Base-by-base conservation (phyloP, 2,797 vertebrate species). In the Avahi laniger region DNA sequence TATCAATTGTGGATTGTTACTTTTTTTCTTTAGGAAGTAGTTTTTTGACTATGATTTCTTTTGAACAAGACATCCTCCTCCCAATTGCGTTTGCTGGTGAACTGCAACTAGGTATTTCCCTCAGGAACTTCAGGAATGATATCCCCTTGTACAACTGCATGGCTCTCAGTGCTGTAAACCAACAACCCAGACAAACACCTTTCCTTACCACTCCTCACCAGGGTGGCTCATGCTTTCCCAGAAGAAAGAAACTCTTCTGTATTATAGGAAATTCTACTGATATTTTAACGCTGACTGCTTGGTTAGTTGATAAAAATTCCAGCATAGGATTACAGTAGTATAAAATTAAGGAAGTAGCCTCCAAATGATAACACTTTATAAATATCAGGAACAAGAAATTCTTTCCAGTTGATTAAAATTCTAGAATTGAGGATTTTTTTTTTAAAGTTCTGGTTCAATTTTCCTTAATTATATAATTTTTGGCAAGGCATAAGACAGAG, bases 351-450 rank as follows among this genome's bases (percentile, higher is more conserved):
- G 11, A 79, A 86, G 38, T 63, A 90, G 17, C 41, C 4, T 89
- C 26, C 38, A 70, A 76, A 96, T 70, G 26, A 38, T 54, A 85
- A 95, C 24, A n/a, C 24, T 63, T 91, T 63, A 63, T 46, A 87
- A 96, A 46, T 41, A 67, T 24, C 2, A 59, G 17, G 17, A 52
- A 8, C 9, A 92, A 89, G 17, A 75, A 43, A 26, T 70, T 57
- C 26, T 75, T 73, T 81, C 61, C 70, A 75, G 33, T 78, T 81
- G 12, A 61, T 92, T 78, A 92, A 90, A 94, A 83, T 73, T 57
- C 14, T 33, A 86, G 33, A 78, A 93, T 67, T 11, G 52, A 7
- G 2, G 15, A 67, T 67, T 65, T 35, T 65, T 59, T 59, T 80
- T 89, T 57, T 14, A 2, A 83, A 93, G 10, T 35, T 57, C 76